Conservation (phyloP, 1,140 invertebrate genomes). For the Steinernema khuongi region DNA sequence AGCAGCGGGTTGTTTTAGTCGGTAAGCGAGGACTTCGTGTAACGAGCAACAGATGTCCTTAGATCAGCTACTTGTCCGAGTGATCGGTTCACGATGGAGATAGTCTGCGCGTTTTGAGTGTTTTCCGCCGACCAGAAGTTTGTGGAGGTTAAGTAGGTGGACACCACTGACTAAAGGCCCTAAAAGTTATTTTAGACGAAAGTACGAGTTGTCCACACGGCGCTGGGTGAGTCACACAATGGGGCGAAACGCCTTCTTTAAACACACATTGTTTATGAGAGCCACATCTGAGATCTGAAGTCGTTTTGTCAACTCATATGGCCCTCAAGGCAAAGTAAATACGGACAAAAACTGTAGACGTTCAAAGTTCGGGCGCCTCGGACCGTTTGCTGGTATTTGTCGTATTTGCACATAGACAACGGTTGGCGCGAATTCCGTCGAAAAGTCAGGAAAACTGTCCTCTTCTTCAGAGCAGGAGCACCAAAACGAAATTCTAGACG, state of each 20-base stretch:
- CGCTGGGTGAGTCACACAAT: background rate
- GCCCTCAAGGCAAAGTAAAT: slow-evolving; percentile 11
- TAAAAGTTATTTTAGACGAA: too few species aligned
- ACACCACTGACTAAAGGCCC: background rate
- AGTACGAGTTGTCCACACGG: background rate
- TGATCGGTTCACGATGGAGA: background rate
- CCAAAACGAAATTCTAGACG: background rate
- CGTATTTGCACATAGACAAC: background rate
- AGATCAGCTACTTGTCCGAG: background rate
- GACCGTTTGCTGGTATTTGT: background rate
- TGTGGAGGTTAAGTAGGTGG: background rate
- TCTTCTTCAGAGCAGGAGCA: too few species aligned
- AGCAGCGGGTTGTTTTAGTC: too few species aligned
- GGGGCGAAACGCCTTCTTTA: background rate
- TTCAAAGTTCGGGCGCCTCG: background rate
- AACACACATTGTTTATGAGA: background rate
- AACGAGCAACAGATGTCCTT: background rate
- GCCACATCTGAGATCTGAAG: background rate
- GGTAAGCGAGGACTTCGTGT: background rate
- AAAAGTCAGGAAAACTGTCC: too few species aligned
- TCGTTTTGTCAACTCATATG: background rate
- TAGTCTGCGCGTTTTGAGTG: too few species aligned
- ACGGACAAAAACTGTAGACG: slow-evolving; percentile 4
- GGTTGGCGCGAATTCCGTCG: too few species aligned
- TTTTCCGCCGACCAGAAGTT: too few species aligned